Evolutionary conservation across 2,113 vertebrate genomes (phyloP).

Genomic region (Aleadryas rufinucha): DNA sequence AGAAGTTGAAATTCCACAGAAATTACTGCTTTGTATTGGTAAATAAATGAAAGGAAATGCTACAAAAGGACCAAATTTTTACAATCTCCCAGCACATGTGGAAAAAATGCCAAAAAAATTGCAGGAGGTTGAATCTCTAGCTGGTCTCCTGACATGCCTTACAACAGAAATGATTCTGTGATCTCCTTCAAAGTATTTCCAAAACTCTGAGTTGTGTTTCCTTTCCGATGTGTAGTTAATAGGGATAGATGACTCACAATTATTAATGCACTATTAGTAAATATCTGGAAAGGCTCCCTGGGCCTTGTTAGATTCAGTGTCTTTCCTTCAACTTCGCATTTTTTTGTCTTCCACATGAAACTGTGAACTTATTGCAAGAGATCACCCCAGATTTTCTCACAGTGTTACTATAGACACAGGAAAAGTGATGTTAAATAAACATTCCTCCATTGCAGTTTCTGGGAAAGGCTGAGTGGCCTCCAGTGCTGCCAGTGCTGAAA

Average conservation of each 20-base stretch:
- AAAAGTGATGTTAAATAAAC: background rate
- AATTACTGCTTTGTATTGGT: background rate
- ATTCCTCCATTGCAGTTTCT: background rate
- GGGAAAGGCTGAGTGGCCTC: background rate
- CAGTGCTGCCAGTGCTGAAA: background rate
- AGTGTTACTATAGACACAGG: background rate
- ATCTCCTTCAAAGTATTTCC: background rate
- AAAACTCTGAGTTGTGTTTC: background rate
- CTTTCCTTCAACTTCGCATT: background rate
- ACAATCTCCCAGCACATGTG: accelerated
- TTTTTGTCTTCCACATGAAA: background rate
- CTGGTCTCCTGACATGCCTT: background rate
- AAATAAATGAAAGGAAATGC: background rate
- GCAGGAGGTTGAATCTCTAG: background rate
- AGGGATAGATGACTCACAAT: background rate
- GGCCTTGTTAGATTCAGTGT: background rate
- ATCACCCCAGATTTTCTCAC: background rate
- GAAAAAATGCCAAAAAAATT: background rate
- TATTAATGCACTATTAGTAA: background rate
- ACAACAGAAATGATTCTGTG: background rate
- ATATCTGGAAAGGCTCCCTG: background rate
- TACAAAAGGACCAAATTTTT: background rate
- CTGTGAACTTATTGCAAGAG: background rate
- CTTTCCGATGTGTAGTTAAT: background rate
- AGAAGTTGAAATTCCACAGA: background rate